Conservation (phyloP, 2,888 invertebrate species). For the Agrochola lychnidis region DNA sequence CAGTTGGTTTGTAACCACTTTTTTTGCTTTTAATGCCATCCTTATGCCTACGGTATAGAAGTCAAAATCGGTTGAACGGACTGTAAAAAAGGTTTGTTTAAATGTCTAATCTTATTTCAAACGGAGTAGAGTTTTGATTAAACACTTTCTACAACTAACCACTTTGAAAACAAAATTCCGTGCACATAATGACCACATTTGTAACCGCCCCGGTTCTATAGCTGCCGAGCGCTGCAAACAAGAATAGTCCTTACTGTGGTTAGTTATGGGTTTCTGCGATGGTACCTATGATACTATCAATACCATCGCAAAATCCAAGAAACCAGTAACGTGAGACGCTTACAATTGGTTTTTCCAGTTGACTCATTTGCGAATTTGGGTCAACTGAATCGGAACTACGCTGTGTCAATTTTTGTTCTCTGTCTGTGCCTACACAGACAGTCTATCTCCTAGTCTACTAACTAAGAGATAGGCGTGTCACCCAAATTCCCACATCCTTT, state of each 20-base stretch:
- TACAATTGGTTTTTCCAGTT: conserved; percentile 1
- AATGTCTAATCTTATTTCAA: too few species aligned
- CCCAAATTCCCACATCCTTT: neutral
- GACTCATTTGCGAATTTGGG: neutral
- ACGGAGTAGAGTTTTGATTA: neutral
- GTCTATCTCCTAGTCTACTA: neutral
- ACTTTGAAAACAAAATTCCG: too few species aligned
- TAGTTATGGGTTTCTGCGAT: neutral
- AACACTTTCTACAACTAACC: neutral
- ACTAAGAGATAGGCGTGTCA: neutral
- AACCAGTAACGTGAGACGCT: neutral
- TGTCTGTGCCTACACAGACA: too few species aligned
- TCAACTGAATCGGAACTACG: neutral
- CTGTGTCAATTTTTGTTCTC: too few species aligned
- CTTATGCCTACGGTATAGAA: too few species aligned
- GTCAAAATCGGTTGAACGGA: too few species aligned
- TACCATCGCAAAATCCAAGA: neutral
- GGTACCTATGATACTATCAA: neutral
- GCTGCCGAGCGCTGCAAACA: too few species aligned
- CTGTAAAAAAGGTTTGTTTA: too few species aligned
- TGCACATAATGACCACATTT: too few species aligned
- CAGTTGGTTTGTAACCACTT: too few species aligned
- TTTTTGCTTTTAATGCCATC: too few species aligned
- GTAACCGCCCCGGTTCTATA: too few species aligned
- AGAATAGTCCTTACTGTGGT: neutral